phyloP scores from a whole-genome alignment of 2,888 invertebrate genomes.

The Mycalesis mineus region DNA sequence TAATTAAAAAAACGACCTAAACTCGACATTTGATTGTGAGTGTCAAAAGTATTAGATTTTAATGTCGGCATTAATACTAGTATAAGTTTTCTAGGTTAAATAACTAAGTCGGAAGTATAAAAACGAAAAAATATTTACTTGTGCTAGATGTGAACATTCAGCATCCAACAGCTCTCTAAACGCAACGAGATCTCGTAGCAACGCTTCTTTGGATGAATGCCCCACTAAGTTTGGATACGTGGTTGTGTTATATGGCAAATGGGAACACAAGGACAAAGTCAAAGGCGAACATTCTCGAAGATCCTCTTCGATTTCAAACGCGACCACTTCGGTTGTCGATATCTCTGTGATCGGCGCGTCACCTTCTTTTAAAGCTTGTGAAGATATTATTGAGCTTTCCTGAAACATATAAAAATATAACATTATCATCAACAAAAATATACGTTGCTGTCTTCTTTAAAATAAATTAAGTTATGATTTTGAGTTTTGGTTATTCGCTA shows the following conservation, averaged over 20 bases:
- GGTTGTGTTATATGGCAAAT: slow-evolving; percentile 86
- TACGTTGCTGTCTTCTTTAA: too few species aligned
- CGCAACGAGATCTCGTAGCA: slow-evolving; percentile 85
- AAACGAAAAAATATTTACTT: slow-evolving; percentile 50
- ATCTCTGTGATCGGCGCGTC: slow-evolving; percentile 56
- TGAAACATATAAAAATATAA: slow-evolving; percentile 38
- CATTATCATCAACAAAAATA: too few species aligned
- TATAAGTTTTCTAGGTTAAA: too few species aligned
- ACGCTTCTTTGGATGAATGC: slow-evolving; percentile 80
- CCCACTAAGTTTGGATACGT: slow-evolving; percentile 90
- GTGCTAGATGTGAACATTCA: slow-evolving; percentile 91
- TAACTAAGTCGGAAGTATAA: too few species aligned
- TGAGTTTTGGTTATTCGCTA: too few species aligned
- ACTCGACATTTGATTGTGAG: too few species aligned
- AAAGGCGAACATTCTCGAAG: slow-evolving; percentile 83
- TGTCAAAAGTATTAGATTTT: too few species aligned
- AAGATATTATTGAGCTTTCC: slow-evolving; percentile 71
- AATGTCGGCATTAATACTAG: too few species aligned
- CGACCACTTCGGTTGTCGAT: slow-evolving; percentile 61
- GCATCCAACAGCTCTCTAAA: slow-evolving; percentile 93
- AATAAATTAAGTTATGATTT: too few species aligned
- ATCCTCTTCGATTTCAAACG: slow-evolving; percentile 71
- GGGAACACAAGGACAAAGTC: slow-evolving; percentile 83
- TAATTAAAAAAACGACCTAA: too few species aligned
- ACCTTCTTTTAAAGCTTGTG: slow-evolving; percentile 60